Conservation (phyloP, 2,888 invertebrate species). For the Ditula angustiorana region DNA sequence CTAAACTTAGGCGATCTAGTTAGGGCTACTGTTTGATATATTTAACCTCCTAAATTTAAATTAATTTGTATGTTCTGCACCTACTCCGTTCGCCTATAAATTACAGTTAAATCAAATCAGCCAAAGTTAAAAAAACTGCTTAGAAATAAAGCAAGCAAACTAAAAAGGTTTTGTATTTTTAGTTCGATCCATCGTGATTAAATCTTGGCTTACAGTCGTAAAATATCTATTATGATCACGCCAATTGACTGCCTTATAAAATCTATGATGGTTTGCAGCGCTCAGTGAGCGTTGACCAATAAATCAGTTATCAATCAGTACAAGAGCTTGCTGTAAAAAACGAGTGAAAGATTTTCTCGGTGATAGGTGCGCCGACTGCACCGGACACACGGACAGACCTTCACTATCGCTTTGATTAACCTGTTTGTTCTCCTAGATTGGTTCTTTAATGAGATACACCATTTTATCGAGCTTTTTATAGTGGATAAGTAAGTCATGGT, state of each 20-base stretch:
- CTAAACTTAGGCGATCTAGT: no score
- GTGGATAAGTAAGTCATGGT: constrained; percentile 38
- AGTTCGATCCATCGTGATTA: no score
- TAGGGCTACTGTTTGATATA: neutral
- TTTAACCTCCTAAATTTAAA: neutral
- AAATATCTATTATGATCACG: neutral
- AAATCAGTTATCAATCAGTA: constrained; percentile 5
- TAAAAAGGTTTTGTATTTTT: no score
- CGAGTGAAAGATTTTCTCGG: constrained; percentile 20
- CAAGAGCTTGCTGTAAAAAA: constrained; percentile 9
- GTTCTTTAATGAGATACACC: constrained; percentile 53
- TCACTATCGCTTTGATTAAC: constrained; percentile 58
- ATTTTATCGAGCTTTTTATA: constrained; percentile 52
- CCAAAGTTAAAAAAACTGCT: no score
- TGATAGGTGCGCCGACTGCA: neutral
- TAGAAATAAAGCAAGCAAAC: no score
- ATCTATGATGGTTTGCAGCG: neutral
- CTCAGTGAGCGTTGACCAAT: neutral
- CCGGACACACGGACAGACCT: neutral
- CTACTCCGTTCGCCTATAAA: neutral
- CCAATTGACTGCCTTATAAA: neutral
- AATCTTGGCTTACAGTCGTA: no score
- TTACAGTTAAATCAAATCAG: neutral
- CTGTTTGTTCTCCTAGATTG: constrained; percentile 59
- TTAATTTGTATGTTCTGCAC: neutral